These are phyloP conservation scores for Mugil cephalus DNA, from an alignment of 2,113 vertebrate species.

Conservation along the genomic window DNA sequence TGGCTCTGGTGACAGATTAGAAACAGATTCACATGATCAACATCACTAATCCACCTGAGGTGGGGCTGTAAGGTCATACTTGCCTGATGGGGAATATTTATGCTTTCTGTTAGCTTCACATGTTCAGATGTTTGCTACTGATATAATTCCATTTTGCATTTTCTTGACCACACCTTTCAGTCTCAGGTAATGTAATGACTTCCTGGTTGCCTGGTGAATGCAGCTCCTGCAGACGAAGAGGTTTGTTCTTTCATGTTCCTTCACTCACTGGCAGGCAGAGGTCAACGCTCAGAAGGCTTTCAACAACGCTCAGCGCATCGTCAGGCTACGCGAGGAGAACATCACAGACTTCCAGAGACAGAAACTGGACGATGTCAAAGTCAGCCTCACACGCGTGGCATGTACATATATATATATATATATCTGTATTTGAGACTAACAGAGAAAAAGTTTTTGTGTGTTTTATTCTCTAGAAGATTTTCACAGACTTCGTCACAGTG, in stretches of 20 bases:
- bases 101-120: too few relatives aligned
- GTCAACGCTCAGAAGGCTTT: conserved; percentile 84
- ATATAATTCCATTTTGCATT: neutral
- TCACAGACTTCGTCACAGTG: conserved; percentile 86
- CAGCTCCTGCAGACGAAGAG: too few relatives aligned
- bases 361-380: conserved; percentile 87
- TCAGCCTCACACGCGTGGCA: conserved; percentile 35
- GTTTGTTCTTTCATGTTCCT: neutral
- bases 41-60: too few relatives aligned
- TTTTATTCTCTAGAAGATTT: conserved; percentile 78
- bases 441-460: neutral
- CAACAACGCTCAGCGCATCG: conserved; percentile 78
- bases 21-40: too few relatives aligned
- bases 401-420: neutral
- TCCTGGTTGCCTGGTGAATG: neutral
- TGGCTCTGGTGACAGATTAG: too few relatives aligned
- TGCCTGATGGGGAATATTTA: too few relatives aligned
- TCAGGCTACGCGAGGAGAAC: conserved; percentile 83
- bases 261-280: conserved; percentile 80
- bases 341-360: conserved; percentile 85
- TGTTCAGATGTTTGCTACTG: too few relatives aligned
- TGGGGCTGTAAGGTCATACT: too few relatives aligned
- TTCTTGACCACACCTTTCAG: conserved; percentile 82
- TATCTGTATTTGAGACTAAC: neutral
- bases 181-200: conserved; percentile 83